Evolutionary conservation across 2,888 invertebrate species (phyloP), one percentile per base, ranked within the genome.

Genomic region (Apodemia hepburni): DNA sequence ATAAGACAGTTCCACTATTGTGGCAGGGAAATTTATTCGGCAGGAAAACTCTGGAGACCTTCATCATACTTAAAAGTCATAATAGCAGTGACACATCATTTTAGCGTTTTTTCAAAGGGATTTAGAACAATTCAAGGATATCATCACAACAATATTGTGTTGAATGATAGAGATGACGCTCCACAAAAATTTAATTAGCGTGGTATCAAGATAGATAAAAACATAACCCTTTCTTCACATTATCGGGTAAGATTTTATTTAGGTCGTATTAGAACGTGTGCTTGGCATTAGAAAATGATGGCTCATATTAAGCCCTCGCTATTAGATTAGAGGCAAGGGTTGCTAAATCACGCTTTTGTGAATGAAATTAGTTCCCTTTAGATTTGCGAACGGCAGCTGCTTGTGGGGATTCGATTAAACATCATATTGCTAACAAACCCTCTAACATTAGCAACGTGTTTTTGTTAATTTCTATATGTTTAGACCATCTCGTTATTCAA

Each of bases 291-390:
- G 59, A 62, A 65, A 63, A 61, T 62, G 35, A 62, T 59, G 64
- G 45, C 22, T 51, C 29, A 54, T 54, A 27, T 60, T 60, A 64
- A 65, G 65, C 66, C 62, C 60, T 61, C 47, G 66, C 75, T 77
- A 84, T 82, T 84, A 87, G 85, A 84, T 81, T 79, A 81, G 74
- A 71, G 70, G 75, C 84, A 87, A 86, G 90, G 90, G 89, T 89
- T 87, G 85, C 86, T 83, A 84, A 88, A 84, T 81, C 77, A 78
- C 77, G 77, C 73, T 77, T 77, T 78, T 81, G 71, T 82, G 77
- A 78, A 77, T 78, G 76, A 76, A 77, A 82, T 76, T 72, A 72
- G 75, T 74, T 79, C 86, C 87, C 84, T 81, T 75, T 70, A 71
- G 67, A 58, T 70, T 74, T 73, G 70, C 70, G 70, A 70, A 71